Evolutionary conservation across 1,140 invertebrate genomes (phyloP), one percentile per base, ranked within the genome.

Genomic region (Bombus pascuorum): DNA sequence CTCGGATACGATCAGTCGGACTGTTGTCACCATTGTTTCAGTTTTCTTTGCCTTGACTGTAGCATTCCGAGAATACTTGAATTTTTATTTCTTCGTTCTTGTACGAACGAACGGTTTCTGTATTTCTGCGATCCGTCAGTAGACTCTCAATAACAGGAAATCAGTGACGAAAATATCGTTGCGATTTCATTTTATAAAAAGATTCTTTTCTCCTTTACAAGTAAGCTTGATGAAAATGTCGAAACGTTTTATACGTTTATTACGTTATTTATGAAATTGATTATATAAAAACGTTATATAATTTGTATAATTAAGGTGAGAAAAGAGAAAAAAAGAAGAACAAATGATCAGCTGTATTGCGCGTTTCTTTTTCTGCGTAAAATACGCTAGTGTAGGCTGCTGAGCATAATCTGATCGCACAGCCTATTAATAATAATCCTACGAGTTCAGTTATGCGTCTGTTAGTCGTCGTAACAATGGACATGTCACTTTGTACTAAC

Each of bases 341-440:
- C 28, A 59, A 39, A 13, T 12, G 22, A 37, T 39, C 59, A 28
- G n/a, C 39, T 6, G 18, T 12, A n/a, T 53, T 66, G 15, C 18
- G 39, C 22, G 62, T 18, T 37, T 70, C 18, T 42, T 57, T 78
- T 78, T 53, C 13, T 37, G 18, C 42, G 62, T 85, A 57, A 78
- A 81, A 73, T 88, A 72, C 12, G 0, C n/a, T 25, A 15, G 1
- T 71, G 37, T 65, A 65, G 53, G 47, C 68, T 37, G 62, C 59
- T 57, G 37, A 76, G 57, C 25, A 71, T 82, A 78, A 82, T 89
- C 80, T 83, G 65, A 66, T 83, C 28, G 34, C 42, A 44, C 9
- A 44, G 76, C 34, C 25, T 62, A n/a, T 86, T 75, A 75, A 65
- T 13, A 57, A 73, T 66, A 89, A 86, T 79, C 74, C 22, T 68